phyloP scores from a whole-genome alignment of 2,888 invertebrate genomes.

The Dendrolimus houi region DNA sequence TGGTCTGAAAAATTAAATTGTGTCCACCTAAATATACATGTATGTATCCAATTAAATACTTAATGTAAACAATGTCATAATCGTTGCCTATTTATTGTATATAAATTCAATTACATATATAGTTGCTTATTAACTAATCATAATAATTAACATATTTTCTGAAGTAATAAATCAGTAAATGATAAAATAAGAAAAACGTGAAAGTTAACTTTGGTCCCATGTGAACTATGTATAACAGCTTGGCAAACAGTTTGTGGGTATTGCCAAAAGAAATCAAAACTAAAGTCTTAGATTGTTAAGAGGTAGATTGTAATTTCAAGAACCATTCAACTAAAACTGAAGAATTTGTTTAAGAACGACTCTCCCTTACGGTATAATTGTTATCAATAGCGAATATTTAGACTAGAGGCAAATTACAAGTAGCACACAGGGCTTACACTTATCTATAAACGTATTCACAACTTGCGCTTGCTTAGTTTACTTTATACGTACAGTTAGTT shows the following conservation, averaged over 20 bases:
- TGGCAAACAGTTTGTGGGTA: slow-evolving; percentile 22
- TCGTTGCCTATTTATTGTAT: too few relatives aligned
- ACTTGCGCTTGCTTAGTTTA: slow-evolving; percentile 35
- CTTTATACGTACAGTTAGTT: slow-evolving; percentile 44
- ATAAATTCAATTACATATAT: too few relatives aligned
- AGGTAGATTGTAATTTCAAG: slow-evolving; percentile 74
- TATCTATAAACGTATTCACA: slow-evolving; percentile 38
- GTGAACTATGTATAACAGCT: slow-evolving; percentile 29
- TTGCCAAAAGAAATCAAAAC: slow-evolving; percentile 33
- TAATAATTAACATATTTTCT: slow-evolving; percentile 13
- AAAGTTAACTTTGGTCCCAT: slow-evolving; percentile 54
- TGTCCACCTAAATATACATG: too few relatives aligned
- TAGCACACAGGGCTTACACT: slow-evolving; percentile 51
- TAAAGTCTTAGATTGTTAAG: slow-evolving; percentile 61
- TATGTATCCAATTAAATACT: too few relatives aligned
- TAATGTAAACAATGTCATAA: too few relatives aligned
- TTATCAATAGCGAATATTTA: slow-evolving; percentile 32
- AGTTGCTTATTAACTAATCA: too few relatives aligned
- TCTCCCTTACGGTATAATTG: slow-evolving; percentile 35
- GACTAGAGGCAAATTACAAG: slow-evolving; percentile 51
- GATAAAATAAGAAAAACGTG: slow-evolving; percentile 26
- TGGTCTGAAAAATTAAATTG: too few relatives aligned
- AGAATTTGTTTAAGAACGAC: slow-evolving; percentile 39
- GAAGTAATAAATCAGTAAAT: slow-evolving; percentile 29
- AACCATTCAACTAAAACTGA: slow-evolving; percentile 51